Base-by-base conservation (phyloP, 2,797 vertebrate species). In the Urophycis tenuis region DNA sequence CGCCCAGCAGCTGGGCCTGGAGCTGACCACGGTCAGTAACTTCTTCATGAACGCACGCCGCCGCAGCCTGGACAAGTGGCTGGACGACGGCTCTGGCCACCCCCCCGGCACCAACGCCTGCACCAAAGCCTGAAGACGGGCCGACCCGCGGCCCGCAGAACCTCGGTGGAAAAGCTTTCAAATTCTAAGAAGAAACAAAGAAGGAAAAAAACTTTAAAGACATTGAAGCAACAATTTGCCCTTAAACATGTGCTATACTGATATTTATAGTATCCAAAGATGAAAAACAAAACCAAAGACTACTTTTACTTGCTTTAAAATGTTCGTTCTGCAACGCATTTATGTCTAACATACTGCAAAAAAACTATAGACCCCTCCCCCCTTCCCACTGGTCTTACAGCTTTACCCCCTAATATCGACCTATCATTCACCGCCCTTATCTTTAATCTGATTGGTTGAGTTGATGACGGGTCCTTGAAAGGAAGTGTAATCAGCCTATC, bases 161-260 rank as follows among this genome's bases (percentile, higher is more conserved):
- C 93, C 93, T 99, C 96, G 97, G 96, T 98, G 96, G 95, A 98
- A 98, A 97, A 99, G 96, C 97, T 99, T 99, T 99, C 98, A 92
- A 91, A 94, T 82, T 86, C 87, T 92, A 87, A 53, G 49, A 60
- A 60, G 49, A n/a, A 60, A 17, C 15, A 49, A 92, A 95, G 92
- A 91, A 88, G 92, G 91, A 91, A 87, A 92, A 85, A 91, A 91
- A 91, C 86, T 86, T 91, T 89, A 89, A 94, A 96, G 91, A 95
- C 92, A 89, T 93, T 96, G 94, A 94, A 94, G 94, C 92, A 95
- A 94, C 93, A 88, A 92, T 92, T 93, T 93, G 92, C 91, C 92
- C 92, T 93, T 93, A 92, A 84, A 93, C 92, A 90, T 94, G 92
- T 93, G 93, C 92, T 91, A 92, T 93, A 93, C 88, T 91, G 92